Evolutionary conservation across 2,797 vertebrate species (phyloP), one percentile per base, ranked within the genome.

Genomic region (Pelodytes ibericus): DNA sequence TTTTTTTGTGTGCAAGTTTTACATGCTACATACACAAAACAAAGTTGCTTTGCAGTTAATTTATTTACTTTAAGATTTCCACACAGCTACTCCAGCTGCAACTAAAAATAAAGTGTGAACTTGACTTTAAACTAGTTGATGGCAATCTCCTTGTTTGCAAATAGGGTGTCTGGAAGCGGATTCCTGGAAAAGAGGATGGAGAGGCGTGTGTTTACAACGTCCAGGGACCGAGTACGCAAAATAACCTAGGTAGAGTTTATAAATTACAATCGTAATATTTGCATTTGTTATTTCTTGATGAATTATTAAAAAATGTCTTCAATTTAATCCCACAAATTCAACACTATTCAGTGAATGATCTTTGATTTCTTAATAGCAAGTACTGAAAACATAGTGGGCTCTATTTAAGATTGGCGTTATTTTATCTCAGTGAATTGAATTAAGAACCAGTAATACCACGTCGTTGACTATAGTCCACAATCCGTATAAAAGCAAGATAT

Each of bases 181-280:
- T 66, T 74, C 62, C 33, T 26, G 61, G 60, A 73, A 64, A 73
- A 29, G 10, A 41, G 24, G 18, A 29, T 24, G 8, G 44, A 61
- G 44, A 61, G 57, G 20, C 26, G 39, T 41, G n/a, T 29, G 26
- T 25, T 36, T 72, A 31, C 24, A 16, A 47, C 20, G 65, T 65
- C 71, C 71, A 63, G 44, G 44, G 63, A 72, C 65, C 11, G 10
- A 33, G 49, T 72, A 26, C 13, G 33, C 26, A 11, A 53, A 73
- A 65, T 29, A 63, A 72, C 29, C 31, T 65, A 26, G 65, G 29
- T 65, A 9, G 49, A 3, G 16, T 47, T 15, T 47, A 15, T 2
- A 39, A 39, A 39, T 39, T 39, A 8, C 7, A 13, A 39, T 13
- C 2, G 36, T 39, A 13, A 13, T 39, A n/a, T 39, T 39, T 13